phyloP scores from a whole-genome alignment of 2,888 invertebrate genomes.

The Petrolisthes cinctipes region DNA sequence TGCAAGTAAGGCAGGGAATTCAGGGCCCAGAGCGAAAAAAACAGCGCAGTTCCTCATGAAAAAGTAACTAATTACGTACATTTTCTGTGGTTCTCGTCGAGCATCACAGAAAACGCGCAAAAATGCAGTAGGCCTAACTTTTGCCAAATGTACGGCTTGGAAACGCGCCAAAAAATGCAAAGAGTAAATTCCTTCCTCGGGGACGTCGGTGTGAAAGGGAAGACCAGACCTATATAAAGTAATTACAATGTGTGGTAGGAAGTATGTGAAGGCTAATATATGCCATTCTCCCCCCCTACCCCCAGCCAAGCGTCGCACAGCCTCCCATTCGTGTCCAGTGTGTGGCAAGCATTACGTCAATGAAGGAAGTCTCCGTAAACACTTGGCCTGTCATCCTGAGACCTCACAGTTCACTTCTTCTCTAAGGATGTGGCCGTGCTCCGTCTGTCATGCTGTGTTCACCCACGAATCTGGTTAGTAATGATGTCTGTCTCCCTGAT shows the following conservation, averaged over 20 bases:
- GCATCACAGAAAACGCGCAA: conserved; percentile 10
- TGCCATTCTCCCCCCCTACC: conserved; percentile 70
- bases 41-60: conserved; percentile 1
- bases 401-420: conserved; percentile 81
- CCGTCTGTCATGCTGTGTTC: conserved; percentile 94
- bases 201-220: not conserved
- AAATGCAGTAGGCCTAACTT: conserved; percentile 16
- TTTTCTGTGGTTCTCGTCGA: conserved; percentile 2
- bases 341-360: conserved; percentile 96
- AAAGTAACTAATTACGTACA: conserved; percentile 6
- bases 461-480: conserved; percentile 91
- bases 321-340: conserved; percentile 94
- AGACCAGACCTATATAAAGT: not conserved
- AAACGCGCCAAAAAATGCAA: not conserved
- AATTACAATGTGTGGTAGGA: not conserved
- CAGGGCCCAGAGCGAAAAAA: not conserved
- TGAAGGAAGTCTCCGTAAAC: conserved; percentile 91
- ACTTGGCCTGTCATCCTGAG: conserved; percentile 93
- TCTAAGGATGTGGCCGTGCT: conserved; percentile 95
- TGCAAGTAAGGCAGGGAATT: not conserved
- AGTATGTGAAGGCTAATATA: not conserved
- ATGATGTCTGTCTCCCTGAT: not conserved
- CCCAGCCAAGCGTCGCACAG: conserved; percentile 92
- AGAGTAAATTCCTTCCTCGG: not conserved
- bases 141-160: not conserved